phyloP scores from a whole-genome alignment of 2,888 invertebrate genomes.

The Sesia bembeciformis region DNA sequence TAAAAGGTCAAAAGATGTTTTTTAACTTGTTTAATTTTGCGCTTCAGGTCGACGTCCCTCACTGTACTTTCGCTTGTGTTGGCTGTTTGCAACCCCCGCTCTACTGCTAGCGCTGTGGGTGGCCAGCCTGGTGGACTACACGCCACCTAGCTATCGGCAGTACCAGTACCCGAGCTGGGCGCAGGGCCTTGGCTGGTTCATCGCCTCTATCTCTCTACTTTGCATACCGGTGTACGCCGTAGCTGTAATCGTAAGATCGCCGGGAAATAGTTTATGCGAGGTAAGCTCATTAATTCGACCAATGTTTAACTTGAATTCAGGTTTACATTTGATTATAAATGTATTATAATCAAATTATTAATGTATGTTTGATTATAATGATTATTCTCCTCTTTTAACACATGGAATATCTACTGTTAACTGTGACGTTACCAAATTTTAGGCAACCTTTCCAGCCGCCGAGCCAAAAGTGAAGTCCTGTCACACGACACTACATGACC shows the following conservation, averaged over 20 bases:
- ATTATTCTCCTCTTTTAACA: no score
- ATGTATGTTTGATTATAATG: no score
- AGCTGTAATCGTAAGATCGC: conserved; percentile 79
- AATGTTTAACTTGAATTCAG: no score
- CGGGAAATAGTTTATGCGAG: conserved; percentile 81
- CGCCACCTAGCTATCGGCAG: conserved; percentile 88
- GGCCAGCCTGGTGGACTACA: conserved; percentile 90
- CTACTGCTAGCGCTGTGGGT: conserved; percentile 90
- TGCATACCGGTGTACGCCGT: conserved; percentile 90
- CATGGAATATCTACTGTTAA: no score
- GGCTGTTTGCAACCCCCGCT: conserved; percentile 87
- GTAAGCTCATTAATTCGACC: conserved; percentile 45
- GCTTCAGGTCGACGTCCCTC: conserved; percentile 77
- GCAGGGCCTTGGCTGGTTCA: conserved; percentile 88
- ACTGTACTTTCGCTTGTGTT: conserved; percentile 88
- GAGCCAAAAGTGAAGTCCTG: no score
- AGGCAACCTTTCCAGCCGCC: no score
- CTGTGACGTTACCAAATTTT: no score
- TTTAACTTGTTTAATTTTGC: not conserved
- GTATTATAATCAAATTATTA: no score
- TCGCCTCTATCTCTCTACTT: conserved; percentile 86
- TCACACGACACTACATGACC: no score
- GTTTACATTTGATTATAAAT: no score
- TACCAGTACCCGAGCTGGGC: conserved; percentile 90
- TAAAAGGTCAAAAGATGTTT: no score